phyloP scores from a whole-genome alignment of 2,797 vertebrate genomes.

The Sebastes hubbsi region DNA sequence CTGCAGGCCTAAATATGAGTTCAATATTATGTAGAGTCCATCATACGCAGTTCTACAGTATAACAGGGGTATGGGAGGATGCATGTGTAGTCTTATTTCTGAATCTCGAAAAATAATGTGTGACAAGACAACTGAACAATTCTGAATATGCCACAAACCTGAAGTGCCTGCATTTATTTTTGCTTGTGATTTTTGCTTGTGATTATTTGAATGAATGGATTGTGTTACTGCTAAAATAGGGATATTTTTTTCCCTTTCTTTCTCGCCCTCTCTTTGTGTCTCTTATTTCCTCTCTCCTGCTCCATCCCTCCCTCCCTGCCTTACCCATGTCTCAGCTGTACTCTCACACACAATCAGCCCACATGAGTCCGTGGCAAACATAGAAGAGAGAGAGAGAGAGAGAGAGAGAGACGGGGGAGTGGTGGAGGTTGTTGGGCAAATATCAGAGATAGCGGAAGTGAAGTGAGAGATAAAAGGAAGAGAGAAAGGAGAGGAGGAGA shows the following conservation, averaged over 20 bases:
- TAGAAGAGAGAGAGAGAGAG: conserved; percentile 13
- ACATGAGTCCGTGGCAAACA: conserved; percentile 39
- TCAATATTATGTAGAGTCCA: background rate
- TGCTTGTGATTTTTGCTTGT: background rate
- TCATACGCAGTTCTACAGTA: background rate
- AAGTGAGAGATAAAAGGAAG: conserved; percentile 60
- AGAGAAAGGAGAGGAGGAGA: conserved; percentile 35
- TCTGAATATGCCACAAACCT: conserved; percentile 5
- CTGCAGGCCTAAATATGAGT: background rate
- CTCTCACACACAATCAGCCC: conserved; percentile 51
- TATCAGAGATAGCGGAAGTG: conserved; percentile 57
- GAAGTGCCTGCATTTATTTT: background rate
- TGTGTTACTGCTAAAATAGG: conserved; percentile 3
- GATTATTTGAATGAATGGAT: conserved; percentile 29
- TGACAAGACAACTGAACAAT: no score
- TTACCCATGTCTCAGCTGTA: conserved; percentile 37
- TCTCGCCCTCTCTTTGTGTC: conserved; percentile 12
- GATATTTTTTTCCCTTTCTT: background rate
- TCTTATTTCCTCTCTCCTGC: conserved; percentile 17
- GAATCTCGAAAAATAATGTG: background rate
- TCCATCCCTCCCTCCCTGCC: background rate
- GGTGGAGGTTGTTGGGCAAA: conserved; percentile 50
- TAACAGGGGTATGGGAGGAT: background rate
- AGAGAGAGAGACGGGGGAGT: conserved; percentile 14
- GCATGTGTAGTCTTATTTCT: background rate